Percentiles rank a stretch among this genome's conserved stretches.
These are phyloP conservation scores for Neotragus pygmaeus DNA, from an alignment of 2,113 vertebrate genomes.

Conservation along the genomic window DNA sequence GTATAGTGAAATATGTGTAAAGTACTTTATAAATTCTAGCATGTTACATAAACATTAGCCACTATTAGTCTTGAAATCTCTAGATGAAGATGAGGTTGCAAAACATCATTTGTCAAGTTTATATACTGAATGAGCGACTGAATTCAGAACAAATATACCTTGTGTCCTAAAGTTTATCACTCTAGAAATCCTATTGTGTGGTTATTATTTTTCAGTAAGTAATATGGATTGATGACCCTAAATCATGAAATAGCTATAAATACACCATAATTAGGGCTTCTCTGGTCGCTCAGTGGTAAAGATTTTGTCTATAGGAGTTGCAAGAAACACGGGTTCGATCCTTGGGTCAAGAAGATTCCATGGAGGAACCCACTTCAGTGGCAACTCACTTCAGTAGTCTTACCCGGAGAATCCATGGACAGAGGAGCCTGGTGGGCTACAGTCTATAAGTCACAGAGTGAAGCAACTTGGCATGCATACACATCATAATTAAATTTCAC, in stretches of 20 bases:
- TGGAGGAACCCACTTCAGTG: not conserved
- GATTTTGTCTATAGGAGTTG: not conserved
- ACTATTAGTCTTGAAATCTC: not conserved
- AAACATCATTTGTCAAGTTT: not conserved
- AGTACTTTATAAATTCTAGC: not conserved
- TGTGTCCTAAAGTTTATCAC: not conserved
- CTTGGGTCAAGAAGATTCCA: not conserved
- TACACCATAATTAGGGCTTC: not conserved
- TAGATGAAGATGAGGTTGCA: not conserved
- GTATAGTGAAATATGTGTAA: not conserved
- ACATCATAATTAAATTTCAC: not conserved
- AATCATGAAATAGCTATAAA: not conserved
- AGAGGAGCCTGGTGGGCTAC: not conserved
- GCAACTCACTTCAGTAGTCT: not conserved
- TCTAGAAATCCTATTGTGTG: not conserved
- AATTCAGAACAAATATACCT: not conserved
- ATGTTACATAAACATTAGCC: not conserved
- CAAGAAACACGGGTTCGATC: not conserved
- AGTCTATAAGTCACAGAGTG: not conserved
- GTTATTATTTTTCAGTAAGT: not conserved
- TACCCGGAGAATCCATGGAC: not conserved
- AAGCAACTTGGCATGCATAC: not conserved
- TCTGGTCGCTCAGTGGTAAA: not conserved
- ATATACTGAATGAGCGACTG: not conserved
- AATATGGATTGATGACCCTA: not conserved